These are phyloP conservation scores for Agapornis canus DNA, from an alignment of 2,797 vertebrate species.

Conservation along the genomic window DNA sequence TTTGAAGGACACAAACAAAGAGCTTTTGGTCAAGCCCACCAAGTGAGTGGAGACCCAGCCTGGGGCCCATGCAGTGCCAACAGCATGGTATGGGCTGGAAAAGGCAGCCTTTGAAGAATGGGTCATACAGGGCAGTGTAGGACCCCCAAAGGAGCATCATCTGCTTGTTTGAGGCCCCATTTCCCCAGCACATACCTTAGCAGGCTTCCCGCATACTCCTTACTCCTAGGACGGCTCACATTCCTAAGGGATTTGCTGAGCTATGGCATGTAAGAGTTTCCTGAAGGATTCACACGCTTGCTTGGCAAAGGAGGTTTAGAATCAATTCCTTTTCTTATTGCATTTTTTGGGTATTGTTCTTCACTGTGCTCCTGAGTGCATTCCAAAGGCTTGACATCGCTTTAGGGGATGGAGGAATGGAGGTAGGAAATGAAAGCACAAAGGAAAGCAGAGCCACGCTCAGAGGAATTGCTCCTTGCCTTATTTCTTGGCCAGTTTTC, in stretches of 20 bases:
- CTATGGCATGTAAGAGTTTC: not conserved
- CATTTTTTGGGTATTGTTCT: slow-evolving; percentile 36
- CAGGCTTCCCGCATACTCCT: not conserved
- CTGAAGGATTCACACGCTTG: not conserved
- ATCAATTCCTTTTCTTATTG: slow-evolving; percentile 29
- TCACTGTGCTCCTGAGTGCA: not conserved
- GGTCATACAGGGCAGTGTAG: not conserved
- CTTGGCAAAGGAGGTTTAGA: not conserved
- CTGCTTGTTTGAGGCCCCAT: not conserved
- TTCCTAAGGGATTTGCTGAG: not conserved
- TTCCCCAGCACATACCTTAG: not conserved
- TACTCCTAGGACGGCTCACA: not conserved
- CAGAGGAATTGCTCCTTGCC: not conserved
- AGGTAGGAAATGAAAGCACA: slow-evolving; percentile 21
- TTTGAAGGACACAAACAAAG: not conserved
- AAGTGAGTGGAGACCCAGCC: rapidly evolving
- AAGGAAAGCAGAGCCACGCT: not conserved
- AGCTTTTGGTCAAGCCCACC: not conserved
- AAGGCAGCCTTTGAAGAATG: not conserved
- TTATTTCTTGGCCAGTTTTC: not conserved
- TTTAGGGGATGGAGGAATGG: not conserved
- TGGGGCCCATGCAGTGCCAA: no score
- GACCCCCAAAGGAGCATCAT: rapidly evolving
- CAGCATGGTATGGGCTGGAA: not conserved
- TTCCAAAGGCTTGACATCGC: slow-evolving; percentile 4